A percentile compares a stretch with the other conserved stretches of the same genome.
These are phyloP conservation scores for Neoseiulus cucumeris DNA, from an alignment of 1,140 invertebrate species.

Conservation along the genomic window DNA sequence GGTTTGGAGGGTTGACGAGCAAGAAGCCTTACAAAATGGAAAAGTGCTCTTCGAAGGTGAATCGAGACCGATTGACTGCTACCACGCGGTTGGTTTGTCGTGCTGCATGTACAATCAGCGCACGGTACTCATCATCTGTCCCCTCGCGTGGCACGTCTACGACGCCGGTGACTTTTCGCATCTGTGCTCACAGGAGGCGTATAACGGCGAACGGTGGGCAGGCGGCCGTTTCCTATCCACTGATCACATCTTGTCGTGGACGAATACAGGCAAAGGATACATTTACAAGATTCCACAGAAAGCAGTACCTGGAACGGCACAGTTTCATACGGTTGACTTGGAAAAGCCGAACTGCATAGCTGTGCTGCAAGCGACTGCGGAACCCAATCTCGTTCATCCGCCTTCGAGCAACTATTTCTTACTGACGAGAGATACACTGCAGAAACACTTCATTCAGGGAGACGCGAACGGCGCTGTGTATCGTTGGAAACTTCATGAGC, in stretches of 20 bases:
- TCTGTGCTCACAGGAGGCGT: conserved; percentile 59
- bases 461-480: conserved; percentile 6
- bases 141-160: conserved; percentile 91
- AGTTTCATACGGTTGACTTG: conserved; percentile 14
- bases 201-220: conserved; percentile 68
- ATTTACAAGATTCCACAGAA: conserved; percentile 84
- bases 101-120: conserved; percentile 89
- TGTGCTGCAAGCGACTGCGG: conserved; percentile 16
- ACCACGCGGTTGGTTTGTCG: conserved; percentile 75
- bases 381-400: conserved; percentile 21
- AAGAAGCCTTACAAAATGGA: not conserved
- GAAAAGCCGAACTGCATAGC: not conserved
- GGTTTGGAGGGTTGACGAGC: not conserved
- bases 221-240: conserved; percentile 78
- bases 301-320: conserved; percentile 37
- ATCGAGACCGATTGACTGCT: conserved; percentile 82
- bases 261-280: conserved; percentile 78
- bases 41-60: conserved; percentile 69
- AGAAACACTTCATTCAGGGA: conserved; percentile 3
- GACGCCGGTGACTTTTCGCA: conserved; percentile 83
- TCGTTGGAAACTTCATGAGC: not conserved
- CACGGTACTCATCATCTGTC: conserved; percentile 85
- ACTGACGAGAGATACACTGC: conserved; percentile 27
- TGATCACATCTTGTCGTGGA: conserved; percentile 77
- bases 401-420: conserved; percentile 19